Conservation (phyloP, 1,140 invertebrate species). For the Calephelis nemesis region DNA sequence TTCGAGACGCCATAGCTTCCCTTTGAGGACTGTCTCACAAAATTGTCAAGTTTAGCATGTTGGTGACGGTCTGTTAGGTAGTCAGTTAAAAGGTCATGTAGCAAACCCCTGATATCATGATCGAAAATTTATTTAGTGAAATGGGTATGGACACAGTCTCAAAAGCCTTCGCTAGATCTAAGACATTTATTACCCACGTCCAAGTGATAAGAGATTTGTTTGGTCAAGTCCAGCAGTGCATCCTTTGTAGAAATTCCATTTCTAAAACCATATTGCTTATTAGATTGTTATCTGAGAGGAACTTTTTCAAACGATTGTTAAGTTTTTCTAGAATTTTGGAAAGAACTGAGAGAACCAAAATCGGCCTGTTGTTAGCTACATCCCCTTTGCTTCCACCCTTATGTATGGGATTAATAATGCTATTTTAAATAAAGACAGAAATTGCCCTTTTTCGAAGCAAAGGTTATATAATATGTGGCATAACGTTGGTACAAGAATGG, state of each 20-base stretch:
- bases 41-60: too few relatives aligned
- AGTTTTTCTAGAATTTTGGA: conserved; percentile 25
- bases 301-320: conserved; percentile 14
- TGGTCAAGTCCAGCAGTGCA: conserved; percentile 21
- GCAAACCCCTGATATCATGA: too few relatives aligned
- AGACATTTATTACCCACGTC: conserved; percentile 22
- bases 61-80: too few relatives aligned
- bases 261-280: conserved; percentile 24
- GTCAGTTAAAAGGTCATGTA: too few relatives aligned
- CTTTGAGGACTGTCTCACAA: too few relatives aligned
- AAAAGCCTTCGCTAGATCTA: too few relatives aligned
- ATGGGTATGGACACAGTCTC: too few relatives aligned
- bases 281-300: conserved; percentile 9
- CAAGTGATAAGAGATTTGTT: conserved; percentile 20
- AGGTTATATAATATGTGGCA: conserved; percentile 21
- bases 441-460: conserved; percentile 21
- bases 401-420: conserved; percentile 23
- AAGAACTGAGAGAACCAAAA: conserved; percentile 6
- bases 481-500: conserved; percentile 14
- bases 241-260: conserved; percentile 24
- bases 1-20: too few relatives aligned
- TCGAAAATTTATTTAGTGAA: too few relatives aligned
- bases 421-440: conserved; percentile 21
- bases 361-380: conserved; percentile 22
- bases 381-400: conserved; percentile 15